Conservation (phyloP, 2,113 vertebrate genomes). For the Cephalopterus ornatus region DNA sequence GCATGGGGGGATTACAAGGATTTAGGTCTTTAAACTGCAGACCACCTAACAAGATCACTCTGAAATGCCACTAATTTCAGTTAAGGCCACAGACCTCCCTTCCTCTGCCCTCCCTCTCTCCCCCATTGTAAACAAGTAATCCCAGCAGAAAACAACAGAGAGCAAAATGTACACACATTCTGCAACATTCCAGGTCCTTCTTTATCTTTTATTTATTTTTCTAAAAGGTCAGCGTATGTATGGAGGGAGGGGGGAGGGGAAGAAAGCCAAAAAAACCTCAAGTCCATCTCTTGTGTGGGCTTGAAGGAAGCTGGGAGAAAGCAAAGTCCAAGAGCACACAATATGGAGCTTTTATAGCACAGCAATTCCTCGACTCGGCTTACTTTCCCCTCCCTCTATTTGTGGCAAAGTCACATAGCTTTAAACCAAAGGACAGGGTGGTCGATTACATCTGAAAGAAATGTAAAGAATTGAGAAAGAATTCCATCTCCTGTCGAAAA, state of each 20-base stretch:
- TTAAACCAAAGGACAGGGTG: conserved; percentile 70
- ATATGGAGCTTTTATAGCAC: conserved; percentile 69
- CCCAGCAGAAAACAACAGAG: conserved; percentile 89
- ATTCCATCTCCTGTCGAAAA: conserved; percentile 65
- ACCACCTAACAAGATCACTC: conserved; percentile 89
- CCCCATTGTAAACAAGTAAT: conserved; percentile 91
- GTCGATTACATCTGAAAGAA: conserved; percentile 63
- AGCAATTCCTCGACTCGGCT: conserved; percentile 43
- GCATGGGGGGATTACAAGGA: conserved; percentile 81
- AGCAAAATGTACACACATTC: conserved; percentile 85
- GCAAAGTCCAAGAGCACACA: conserved; percentile 69
- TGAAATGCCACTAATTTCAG: conserved; percentile 93
- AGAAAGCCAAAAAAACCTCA: conserved; percentile 65
- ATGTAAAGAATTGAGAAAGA: conserved; percentile 67
- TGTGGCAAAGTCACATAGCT: conserved; percentile 66
- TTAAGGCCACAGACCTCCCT: conserved; percentile 82
- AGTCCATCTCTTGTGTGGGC: conserved; percentile 70
- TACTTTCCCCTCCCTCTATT: conserved; percentile 58
- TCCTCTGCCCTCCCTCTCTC: conserved; percentile 74
- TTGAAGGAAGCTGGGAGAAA: conserved; percentile 63
- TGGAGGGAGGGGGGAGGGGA: conserved; percentile 47
- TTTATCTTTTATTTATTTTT: conserved; percentile 90
- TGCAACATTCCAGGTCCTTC: conserved; percentile 85
- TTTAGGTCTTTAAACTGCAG: conserved; percentile 82
- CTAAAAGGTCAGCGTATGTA: conserved; percentile 71